Percentiles rank a stretch among this genome's conserved stretches.
phyloP scores from a whole-genome alignment of 2,113 vertebrate genomes.

The Rhinogobius similis region DNA sequence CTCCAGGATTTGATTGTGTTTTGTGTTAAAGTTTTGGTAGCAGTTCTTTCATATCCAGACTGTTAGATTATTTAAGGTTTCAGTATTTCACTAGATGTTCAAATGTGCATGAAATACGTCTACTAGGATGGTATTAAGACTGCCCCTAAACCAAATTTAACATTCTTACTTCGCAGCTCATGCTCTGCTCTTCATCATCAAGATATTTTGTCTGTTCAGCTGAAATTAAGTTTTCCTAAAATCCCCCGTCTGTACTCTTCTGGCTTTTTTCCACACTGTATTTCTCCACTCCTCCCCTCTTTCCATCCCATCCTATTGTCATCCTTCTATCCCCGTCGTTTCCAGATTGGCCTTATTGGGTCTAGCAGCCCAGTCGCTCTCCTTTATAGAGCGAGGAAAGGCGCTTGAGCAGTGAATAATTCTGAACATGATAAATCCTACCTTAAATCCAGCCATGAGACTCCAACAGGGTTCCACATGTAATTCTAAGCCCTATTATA shows the following conservation, averaged over 20 bases:
- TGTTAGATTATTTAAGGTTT: not conserved
- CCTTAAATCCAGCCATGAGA: conserved; percentile 80
- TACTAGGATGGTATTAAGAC: conserved; percentile 24
- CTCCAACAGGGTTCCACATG: conserved; percentile 79
- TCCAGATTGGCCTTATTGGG: conserved; percentile 67
- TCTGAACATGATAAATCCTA: conserved; percentile 82
- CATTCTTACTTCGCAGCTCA: conserved; percentile 40
- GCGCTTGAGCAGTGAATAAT: conserved; percentile 76
- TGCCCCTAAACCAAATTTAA: conserved; percentile 27
- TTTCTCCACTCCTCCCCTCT: conserved; percentile 48
- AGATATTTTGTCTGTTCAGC: conserved; percentile 64
- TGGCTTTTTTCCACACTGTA: conserved; percentile 36
- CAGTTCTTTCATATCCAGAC: conserved; percentile 1
- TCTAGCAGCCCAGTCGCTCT: conserved; percentile 64
- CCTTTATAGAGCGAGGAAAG: conserved; percentile 72
- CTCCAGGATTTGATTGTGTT: not conserved
- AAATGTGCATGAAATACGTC: conserved; percentile 45
- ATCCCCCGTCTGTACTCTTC: conserved; percentile 45
- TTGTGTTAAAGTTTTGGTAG: conserved; percentile 8
- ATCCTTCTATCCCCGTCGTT: conserved; percentile 45
- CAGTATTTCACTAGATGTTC: conserved; percentile 30
- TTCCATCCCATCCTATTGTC: conserved; percentile 60
- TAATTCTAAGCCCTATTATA: conserved; percentile 83
- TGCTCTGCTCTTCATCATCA: conserved; percentile 39
- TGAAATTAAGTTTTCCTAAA: conserved; percentile 64